Base-by-base conservation (phyloP, 2,797 vertebrate species). In the Caiman crocodilus region DNA sequence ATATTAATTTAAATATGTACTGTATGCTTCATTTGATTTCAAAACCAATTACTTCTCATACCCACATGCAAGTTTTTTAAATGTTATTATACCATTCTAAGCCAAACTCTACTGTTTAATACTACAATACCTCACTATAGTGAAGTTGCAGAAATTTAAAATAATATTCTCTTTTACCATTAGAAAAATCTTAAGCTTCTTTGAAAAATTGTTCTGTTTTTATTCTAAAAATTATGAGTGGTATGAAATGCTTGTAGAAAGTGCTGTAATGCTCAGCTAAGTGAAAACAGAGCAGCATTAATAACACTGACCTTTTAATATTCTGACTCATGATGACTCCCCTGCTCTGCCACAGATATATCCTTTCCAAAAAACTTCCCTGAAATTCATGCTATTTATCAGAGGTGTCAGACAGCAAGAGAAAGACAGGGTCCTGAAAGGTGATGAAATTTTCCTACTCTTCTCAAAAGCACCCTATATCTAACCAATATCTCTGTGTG, bases 221-320 rank as follows among this genome's bases (percentile, higher is more conserved):
- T 92, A 75, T 78, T 93, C 26, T 67, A 32, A 35, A 18, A 60
- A 57, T 59, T 75, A 65, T 77, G 60, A 69, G 67, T 15, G 21
- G 32, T 91, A 78, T 78, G 7, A 61, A 93, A 50, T 26, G 26
- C 89, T 89, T 95, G 64, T 14, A 80, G 84, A 90, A 91, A 79
- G 86, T 88, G 60, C 75, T 73, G 76, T 89, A 89, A 88, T 86
- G n/a, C 61, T 76, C 2, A 0, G n/a, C 88, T 96, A 94, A 97
- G 28, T 94, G 91, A 96, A 97, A 96, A 95, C 92, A 96, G 95
- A 91, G 58, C 64, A 95, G 76, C 2, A 63, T 87, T 91, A 92
- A 94, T 90, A 76, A 83, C 82, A 59, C n/a, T 94, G 93, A 94
- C 90, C 85, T 96, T 88, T 87, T 83, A 87, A 80, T 79, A 76